Base-by-base conservation (phyloP, 2,888 invertebrate genomes). In the Augochlorella aurata region DNA sequence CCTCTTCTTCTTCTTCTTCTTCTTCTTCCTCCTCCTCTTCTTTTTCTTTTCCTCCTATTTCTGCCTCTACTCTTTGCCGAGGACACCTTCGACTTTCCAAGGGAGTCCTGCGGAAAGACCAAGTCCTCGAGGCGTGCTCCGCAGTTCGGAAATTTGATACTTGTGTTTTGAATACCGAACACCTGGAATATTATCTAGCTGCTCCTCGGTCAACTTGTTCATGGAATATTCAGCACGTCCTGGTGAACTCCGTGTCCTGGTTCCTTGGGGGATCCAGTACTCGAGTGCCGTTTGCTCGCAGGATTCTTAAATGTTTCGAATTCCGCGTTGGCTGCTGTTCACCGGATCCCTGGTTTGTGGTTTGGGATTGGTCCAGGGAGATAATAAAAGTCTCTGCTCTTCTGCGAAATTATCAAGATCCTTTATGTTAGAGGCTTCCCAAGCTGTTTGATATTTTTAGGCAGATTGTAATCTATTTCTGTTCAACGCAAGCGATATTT, bases 181-280 rank as follows among this genome's bases (percentile, higher is more conserved):
- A 24, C 49, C 24, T 44, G 63, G 63, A 44, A 38, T 38, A 38
- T 38, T 38, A 29, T 63, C 63, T 18, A 18, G 50, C 18, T 16
- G 50, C 50, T 50, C 18, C 50, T 63, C 5, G 63, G 44, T 38
- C 44, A 63, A 63, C 63, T 63, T n/a, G n/a, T 9, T 63, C 38
- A n/a, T 63, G 29, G 38, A 63, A 63, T 63, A 63, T 63, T 63
- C 63, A 63, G 18, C 63, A 18, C 9, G 63, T 38, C 38, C 63
- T 18, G 63, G 29, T 38, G 63, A n/a, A 63, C 63, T 38, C 44
- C 18, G 29, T 63, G 61, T 63, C 61, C 61, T 63, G 44, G 63
- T 63, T 63, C 38, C 63, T 63, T 5, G 44, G 10, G n/a, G 63
- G 63, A 12, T n/a, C n/a, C 18, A 2, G 44, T 61, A 24, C 24